These are phyloP conservation scores for Aphelenchoides fujianensis DNA, from an alignment of 1,140 invertebrate species.

Conservation along the genomic window DNA sequence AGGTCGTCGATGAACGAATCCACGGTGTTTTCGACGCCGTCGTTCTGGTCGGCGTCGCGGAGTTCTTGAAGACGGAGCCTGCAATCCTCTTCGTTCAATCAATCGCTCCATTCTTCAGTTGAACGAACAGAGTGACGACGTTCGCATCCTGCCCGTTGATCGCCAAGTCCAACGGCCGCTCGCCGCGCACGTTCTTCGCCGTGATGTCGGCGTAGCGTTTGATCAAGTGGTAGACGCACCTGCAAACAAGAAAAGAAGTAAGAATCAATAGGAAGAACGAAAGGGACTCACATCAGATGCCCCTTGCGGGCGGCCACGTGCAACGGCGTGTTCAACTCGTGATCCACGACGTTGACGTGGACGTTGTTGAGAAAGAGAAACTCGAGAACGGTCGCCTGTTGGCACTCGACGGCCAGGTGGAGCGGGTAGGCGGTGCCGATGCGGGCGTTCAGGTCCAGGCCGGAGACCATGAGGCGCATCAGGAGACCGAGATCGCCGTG, in stretches of 20 bases:
- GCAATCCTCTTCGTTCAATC: too few relatives aligned
- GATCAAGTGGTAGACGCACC: constrained; percentile 84
- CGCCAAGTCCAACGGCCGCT: constrained; percentile 55
- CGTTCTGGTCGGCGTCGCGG: constrained; percentile 48
- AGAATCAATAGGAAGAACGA: too few relatives aligned
- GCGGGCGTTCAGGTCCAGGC: constrained; percentile 49
- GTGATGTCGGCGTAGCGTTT: constrained; percentile 77
- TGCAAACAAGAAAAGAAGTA: too few relatives aligned
- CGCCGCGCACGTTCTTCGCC: constrained; percentile 46
- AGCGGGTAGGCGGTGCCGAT: constrained; percentile 35
- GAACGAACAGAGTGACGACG: constrained; percentile 57
- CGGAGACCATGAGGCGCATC: constrained; percentile 36
- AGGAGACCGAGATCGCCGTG: constrained; percentile 44
- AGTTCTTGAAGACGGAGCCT: constrained; percentile 58
- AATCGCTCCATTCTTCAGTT: too few relatives aligned
- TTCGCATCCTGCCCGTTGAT: constrained; percentile 59
- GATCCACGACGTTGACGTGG: constrained; percentile 80
- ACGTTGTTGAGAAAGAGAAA: constrained; percentile 86
- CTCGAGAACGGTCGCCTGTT: constrained; percentile 86
- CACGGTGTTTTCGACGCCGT: constrained; percentile 28
- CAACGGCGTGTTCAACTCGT: constrained; percentile 77
- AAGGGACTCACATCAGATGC: constrained; percentile 66
- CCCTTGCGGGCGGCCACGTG: constrained; percentile 81
- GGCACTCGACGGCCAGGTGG: constrained; percentile 65
- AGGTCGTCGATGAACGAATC: constrained; percentile 38